A percentile compares a stretch with the other conserved stretches of the same genome.
These are phyloP conservation scores for Apamea crenata DNA, from an alignment of 2,888 invertebrate genomes.

Conservation along the genomic window DNA sequence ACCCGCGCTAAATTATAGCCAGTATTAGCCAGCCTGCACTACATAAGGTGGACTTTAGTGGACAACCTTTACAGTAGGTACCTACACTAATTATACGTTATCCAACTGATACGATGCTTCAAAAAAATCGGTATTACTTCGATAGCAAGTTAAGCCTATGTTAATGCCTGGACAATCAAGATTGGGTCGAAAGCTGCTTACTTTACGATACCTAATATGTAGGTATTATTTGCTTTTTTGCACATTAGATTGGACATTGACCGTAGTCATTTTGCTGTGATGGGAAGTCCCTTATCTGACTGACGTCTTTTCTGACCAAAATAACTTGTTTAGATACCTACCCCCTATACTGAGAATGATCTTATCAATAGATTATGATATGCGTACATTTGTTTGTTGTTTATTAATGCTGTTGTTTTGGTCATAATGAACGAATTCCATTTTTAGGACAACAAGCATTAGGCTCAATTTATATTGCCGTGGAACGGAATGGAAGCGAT, in stretches of 20 bases:
- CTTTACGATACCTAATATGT: neutral
- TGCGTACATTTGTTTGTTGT: neutral
- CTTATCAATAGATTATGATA: constrained; percentile 5
- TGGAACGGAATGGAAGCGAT: no score
- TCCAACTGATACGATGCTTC: neutral
- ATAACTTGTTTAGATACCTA: neutral
- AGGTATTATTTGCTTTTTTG: constrained; percentile 1
- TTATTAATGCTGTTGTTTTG: neutral
- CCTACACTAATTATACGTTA: neutral
- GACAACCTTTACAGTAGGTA: neutral
- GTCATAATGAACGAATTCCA: neutral
- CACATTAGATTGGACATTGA: constrained; percentile 1
- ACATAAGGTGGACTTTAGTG: no score
- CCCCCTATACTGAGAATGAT: neutral
- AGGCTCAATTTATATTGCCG: no score
- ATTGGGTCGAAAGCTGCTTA: neutral
- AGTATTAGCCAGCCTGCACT: no score
- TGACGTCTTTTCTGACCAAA: constrained; percentile 15
- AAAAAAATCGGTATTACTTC: neutral
- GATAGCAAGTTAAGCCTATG: neutral
- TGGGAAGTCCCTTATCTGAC: constrained; percentile 48
- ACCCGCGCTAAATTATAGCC: no score
- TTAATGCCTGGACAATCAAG: constrained; percentile 17
- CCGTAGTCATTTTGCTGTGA: neutral
- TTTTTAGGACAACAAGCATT: neutral